Percentiles rank a stretch among this genome's conserved stretches.
phyloP scores from a whole-genome alignment of 1,140 invertebrate species.

The Bombus haemorrhoidalis region DNA sequence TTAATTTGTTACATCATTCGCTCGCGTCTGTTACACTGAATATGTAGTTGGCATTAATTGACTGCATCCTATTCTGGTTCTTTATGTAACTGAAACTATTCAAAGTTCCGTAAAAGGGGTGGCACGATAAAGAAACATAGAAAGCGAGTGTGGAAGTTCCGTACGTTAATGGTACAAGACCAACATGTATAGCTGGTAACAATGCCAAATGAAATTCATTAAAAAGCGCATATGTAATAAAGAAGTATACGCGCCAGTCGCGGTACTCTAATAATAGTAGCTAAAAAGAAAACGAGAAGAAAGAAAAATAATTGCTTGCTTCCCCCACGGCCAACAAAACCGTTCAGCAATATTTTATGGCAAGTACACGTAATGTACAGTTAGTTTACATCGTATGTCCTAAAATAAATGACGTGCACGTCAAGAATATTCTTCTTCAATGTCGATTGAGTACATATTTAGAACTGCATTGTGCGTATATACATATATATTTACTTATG shows the following conservation, averaged over 20 bases:
- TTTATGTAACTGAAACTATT: conserved; percentile 20
- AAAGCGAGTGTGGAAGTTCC: neutral
- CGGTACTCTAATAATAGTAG: neutral
- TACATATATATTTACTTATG: too few relatives aligned
- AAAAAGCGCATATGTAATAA: neutral
- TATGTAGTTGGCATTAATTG: neutral
- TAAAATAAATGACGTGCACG: neutral
- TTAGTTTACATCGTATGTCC: neutral
- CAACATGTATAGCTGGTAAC: neutral
- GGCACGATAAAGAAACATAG: neutral
- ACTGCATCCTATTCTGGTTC: neutral
- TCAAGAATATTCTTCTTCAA: neutral
- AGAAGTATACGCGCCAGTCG: neutral
- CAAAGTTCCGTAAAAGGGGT: neutral
- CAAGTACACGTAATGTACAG: neutral
- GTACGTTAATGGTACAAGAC: neutral
- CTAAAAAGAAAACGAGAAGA: neutral
- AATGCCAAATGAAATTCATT: conserved; percentile 24
- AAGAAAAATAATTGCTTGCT: neutral
- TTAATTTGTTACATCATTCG: neutral
- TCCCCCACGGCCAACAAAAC: neutral
- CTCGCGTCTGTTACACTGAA: neutral
- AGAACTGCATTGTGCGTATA: neutral
- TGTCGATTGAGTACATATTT: neutral
- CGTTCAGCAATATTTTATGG: neutral